Conservation (phyloP, 2,888 invertebrate species). For the Chloroclysta siterata region DNA sequence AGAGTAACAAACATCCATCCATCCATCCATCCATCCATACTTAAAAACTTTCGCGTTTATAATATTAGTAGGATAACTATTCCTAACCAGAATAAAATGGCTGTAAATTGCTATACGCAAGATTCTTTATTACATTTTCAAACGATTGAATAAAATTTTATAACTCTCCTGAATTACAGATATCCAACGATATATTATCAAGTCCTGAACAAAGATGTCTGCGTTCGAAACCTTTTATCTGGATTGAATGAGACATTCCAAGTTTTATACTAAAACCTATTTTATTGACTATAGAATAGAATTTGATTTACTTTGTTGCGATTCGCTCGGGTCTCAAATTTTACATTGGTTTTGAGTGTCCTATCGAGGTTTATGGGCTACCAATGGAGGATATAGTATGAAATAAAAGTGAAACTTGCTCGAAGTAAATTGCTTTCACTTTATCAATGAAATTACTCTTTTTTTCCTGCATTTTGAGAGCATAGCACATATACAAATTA, state of each 20-base stretch:
- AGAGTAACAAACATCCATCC: no score
- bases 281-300: slow-evolving; percentile 40
- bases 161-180: slow-evolving; percentile 2
- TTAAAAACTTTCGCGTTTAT: no score
- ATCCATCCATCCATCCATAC: no score
- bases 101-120: no score
- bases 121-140: background rate
- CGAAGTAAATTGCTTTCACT: background rate
- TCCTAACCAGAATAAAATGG: no score
- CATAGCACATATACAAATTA: no score
- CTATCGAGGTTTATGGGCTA: slow-evolving; percentile 8
- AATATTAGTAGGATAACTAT: no score
- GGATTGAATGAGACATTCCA: slow-evolving; percentile 48
- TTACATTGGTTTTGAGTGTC: slow-evolving; percentile 19
- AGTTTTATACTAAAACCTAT: slow-evolving; percentile 50
- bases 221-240: slow-evolving; percentile 55
- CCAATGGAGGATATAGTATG: background rate
- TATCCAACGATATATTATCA: slow-evolving; percentile 36
- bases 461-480: no score
- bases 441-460: background rate
- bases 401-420: no score
- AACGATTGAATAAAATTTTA: background rate
- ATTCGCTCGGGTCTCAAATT: slow-evolving; percentile 14
- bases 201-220: slow-evolving; percentile 44
- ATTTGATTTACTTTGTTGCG: slow-evolving; percentile 43